Evolutionary conservation across 2,888 invertebrate species (phyloP).

Genomic region (Cotesia congregata): DNA sequence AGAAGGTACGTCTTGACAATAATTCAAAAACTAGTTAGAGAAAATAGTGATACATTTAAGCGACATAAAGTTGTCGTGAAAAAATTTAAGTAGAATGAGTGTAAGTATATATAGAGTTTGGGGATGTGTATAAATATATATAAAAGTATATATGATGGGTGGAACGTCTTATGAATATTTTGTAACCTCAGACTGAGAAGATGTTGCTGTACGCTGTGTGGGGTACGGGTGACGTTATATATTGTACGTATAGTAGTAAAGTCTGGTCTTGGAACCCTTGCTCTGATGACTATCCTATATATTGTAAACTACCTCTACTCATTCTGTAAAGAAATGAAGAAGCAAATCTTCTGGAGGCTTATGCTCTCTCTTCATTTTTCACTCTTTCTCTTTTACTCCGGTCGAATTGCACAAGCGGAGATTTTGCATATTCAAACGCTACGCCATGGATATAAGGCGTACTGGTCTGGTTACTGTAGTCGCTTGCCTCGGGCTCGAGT

Average conservation of each 20-base stretch:
- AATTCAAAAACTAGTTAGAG: neutral
- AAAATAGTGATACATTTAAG: neutral
- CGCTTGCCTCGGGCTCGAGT: slow-evolving; percentile 46
- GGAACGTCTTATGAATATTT: slow-evolving; percentile 28
- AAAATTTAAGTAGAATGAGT: neutral
- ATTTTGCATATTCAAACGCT: slow-evolving; percentile 63
- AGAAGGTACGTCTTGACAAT: too few species aligned
- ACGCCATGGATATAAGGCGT: slow-evolving; percentile 12
- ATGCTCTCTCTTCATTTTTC: slow-evolving; percentile 21
- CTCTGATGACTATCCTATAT: slow-evolving; percentile 3
- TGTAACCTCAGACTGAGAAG: neutral
- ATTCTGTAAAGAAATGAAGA: slow-evolving; percentile 11
- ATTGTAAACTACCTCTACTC: neutral
- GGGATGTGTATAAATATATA: slow-evolving; percentile 29
- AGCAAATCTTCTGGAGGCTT: slow-evolving; percentile 24
- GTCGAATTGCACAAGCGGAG: slow-evolving; percentile 40
- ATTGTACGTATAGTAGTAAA: neutral
- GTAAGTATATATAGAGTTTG: neutral
- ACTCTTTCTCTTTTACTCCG: slow-evolving; percentile 33
- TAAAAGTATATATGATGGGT: neutral
- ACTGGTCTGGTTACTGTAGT: slow-evolving; percentile 32
- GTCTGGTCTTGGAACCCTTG: slow-evolving; percentile 1
- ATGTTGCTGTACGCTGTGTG: neutral
- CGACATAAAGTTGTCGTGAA: neutral
- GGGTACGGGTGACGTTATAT: neutral